Evolutionary conservation across 2,113 vertebrate genomes (phyloP).

Genomic region (Nipponia nippon): DNA sequence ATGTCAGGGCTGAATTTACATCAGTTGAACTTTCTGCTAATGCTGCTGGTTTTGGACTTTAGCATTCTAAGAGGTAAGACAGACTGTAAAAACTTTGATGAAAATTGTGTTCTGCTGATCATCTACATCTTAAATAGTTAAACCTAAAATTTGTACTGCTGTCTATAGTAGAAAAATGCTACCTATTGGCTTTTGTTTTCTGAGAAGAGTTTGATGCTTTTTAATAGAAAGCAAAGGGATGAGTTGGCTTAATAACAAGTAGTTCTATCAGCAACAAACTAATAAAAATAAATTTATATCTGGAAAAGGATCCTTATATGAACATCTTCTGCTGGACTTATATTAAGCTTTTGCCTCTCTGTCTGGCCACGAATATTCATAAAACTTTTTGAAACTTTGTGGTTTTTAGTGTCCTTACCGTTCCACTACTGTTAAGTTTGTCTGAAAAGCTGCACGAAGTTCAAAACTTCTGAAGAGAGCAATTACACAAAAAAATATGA

Average conservation of each 20-base stretch:
- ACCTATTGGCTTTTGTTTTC: neutral
- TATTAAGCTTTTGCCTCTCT: neutral
- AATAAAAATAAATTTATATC: neutral
- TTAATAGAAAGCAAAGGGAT: neutral
- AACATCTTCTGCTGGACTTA: neutral
- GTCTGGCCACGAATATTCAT: neutral
- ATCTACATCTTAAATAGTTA: neutral
- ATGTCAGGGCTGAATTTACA: neutral
- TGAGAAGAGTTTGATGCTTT: neutral
- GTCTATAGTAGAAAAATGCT: neutral
- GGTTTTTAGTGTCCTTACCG: neutral
- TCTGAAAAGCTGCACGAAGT: neutral
- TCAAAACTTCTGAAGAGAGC: neutral
- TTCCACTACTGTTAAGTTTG: neutral
- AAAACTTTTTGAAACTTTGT: neutral
- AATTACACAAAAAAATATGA: neutral
- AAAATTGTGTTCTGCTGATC: neutral
- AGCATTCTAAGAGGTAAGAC: neutral
- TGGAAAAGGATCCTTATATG: neutral
- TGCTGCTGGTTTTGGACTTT: neutral
- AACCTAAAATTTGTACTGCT: neutral
- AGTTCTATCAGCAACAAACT: neutral
- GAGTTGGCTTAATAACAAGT: neutral
- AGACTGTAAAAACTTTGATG: neutral
- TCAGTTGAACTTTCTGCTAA: neutral